Evolutionary conservation across 2,888 invertebrate species (phyloP).

Genomic region (Charanyca ferruginea): DNA sequence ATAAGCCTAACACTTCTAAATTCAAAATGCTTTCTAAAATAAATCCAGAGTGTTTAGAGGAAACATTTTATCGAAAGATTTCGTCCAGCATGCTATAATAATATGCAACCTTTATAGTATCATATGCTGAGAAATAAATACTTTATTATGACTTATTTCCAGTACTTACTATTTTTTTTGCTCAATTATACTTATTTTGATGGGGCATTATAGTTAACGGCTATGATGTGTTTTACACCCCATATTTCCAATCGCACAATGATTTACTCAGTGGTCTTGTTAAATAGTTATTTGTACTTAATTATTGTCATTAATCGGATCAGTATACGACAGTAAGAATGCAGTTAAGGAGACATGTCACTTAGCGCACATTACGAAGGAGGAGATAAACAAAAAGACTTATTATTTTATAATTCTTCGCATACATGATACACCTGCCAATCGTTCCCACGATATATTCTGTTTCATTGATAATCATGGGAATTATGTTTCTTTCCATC

Average conservation of each 20-base stretch:
- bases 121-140: too few relatives aligned
- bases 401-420: slow-evolving; percentile 73
- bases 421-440: slow-evolving; percentile 78
- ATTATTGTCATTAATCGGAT: slow-evolving; percentile 42
- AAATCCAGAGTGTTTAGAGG: too few relatives aligned
- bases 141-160: too few relatives aligned
- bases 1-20: too few relatives aligned
- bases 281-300: slow-evolving; percentile 32
- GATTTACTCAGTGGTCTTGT: slow-evolving; percentile 16
- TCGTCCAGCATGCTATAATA: too few relatives aligned
- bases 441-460: slow-evolving; percentile 82
- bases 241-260: slow-evolving; percentile 7
- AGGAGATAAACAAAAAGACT: slow-evolving; percentile 64
- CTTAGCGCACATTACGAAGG: slow-evolving; percentile 47
- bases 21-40: too few relatives aligned
- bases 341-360: slow-evolving; percentile 57
- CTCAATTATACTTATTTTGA: too few relatives aligned
- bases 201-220: too few relatives aligned
- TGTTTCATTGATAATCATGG: slow-evolving; percentile 79
- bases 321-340: slow-evolving; percentile 43
- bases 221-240: too few relatives aligned
- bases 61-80: too few relatives aligned
- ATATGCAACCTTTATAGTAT: too few relatives aligned
- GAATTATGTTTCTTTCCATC: slow-evolving; percentile 74
- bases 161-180: too few relatives aligned